Base-by-base conservation (phyloP, 1,140 invertebrate species). In the Lordiphosa clarofinis region DNA sequence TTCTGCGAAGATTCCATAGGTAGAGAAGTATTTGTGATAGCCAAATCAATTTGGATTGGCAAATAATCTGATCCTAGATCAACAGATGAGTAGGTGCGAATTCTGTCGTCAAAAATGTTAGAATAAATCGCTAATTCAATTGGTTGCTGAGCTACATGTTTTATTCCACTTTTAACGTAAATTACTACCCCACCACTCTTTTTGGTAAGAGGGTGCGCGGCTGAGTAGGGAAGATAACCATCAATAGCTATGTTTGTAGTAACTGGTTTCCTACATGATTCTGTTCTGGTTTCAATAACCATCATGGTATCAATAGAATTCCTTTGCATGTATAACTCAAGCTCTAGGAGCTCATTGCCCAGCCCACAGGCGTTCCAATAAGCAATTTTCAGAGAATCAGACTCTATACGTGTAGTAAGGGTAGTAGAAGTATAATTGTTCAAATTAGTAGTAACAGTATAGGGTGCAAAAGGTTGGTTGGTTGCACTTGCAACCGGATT, bases 341-440 rank as follows among this genome's bases (percentile, higher is more conserved):
- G 12, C 6, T 54, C 52, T 2, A 35, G 0, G 2, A 43, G 1
- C 9, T 54, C 42, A 6, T 54, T 54, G 4, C 2, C 1, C 0
- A 54, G 0, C 4, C 52, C 52, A 1, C 38, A 24, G 4, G 52
- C 28, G 12, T 54, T 54, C 52, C 52, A 54, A 28, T 54, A 54
- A 1, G 39, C 31, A 1, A 54, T 35, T 15, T 54, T 54, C 2
- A 54, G 39, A 10, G 9, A 1, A 35, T 50, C 15, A 15, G 15
- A 15, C 15, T 15, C 1, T 15, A 15, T 15, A 1, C 15, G 1
- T 15, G 15, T 15, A 15, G 15, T 15, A 1, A 15, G 15, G 15
- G 15, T 15, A 15, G 15, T 15, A 15, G 15, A 1, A 15, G 15
- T 15, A 15, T 15, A 15, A 15, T 15, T 15, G 15, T 15, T 15